phyloP scores from a whole-genome alignment of 2,888 invertebrate genomes.

The Lypha dubia region DNA sequence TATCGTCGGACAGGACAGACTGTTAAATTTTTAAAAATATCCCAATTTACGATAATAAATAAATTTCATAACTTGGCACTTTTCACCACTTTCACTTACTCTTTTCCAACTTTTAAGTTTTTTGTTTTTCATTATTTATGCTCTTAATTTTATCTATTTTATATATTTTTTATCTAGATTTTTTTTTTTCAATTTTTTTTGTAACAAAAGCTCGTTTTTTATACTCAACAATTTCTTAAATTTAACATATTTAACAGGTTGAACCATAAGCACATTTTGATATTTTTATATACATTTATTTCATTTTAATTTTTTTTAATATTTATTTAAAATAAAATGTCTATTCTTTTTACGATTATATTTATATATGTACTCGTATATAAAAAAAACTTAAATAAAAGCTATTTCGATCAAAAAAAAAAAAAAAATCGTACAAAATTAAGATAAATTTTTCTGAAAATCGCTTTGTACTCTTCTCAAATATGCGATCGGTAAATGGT shows the following conservation, averaged over 20 bases:
- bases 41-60: too few species aligned
- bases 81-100: not conserved
- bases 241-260: conserved; percentile 66
- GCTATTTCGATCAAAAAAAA: conserved; percentile 20
- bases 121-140: conserved; percentile 16
- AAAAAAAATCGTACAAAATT: conserved; percentile 40
- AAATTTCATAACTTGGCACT: not conserved
- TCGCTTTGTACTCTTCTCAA: conserved; percentile 81
- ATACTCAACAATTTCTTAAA: conserved; percentile 67
- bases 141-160: conserved; percentile 38
- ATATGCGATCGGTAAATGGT: conserved; percentile 82
- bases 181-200: conserved; percentile 29
- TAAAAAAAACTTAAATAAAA: conserved; percentile 25
- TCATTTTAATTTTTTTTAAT: conserved; percentile 13
- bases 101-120: conserved; percentile 32
- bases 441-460: conserved; percentile 46
- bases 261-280: conserved; percentile 72
- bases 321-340: conserved; percentile 1
- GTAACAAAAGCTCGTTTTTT: conserved; percentile 70
- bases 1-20: too few species aligned
- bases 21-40: too few species aligned
- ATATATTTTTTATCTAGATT: conserved; percentile 19
- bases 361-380: too few species aligned
- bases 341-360: not conserved
- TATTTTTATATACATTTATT: conserved; percentile 50